Percentiles rank a stretch among this genome's conserved stretches.
Conservation (phyloP, 2,797 vertebrate species). For the Brachymystax lenok region DNA sequence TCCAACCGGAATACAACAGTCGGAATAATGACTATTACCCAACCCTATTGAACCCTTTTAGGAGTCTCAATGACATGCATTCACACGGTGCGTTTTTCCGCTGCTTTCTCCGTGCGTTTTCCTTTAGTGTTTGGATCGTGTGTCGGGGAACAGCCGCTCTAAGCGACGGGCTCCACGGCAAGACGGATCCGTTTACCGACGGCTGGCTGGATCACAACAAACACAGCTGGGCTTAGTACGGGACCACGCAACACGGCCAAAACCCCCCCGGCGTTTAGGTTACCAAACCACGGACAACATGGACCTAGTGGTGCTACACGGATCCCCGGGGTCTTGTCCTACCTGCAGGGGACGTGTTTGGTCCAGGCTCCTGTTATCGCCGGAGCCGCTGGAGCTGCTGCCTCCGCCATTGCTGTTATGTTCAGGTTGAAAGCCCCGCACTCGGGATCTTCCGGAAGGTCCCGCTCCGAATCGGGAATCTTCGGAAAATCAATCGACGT, state of each 20-base stretch:
- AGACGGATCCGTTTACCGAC: neutral
- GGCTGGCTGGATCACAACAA: constrained; percentile 26
- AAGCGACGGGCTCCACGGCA: neutral
- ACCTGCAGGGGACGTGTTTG: constrained; percentile 96
- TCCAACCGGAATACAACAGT: neutral
- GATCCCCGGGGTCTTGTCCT: constrained; percentile 20
- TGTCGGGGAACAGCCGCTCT: no score
- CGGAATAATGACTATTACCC: neutral
- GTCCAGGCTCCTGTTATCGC: constrained; percentile 85
- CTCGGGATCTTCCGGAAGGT: constrained; percentile 88
- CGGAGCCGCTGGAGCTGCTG: constrained; percentile 79
- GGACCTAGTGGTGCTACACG: no score
- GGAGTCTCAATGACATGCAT: neutral
- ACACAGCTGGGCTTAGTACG: constrained; percentile 20
- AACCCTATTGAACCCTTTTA: neutral
- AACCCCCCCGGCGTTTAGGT: neutral
- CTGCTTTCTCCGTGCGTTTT: neutral
- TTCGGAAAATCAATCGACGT: constrained; percentile 36
- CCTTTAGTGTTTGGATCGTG: neutral
- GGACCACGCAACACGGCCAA: constrained; percentile 18
- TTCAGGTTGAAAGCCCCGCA: constrained; percentile 72
- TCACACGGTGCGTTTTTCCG: neutral
- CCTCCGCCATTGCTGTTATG: constrained; percentile 99
- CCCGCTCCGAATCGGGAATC: constrained; percentile 56
- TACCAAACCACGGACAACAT: neutral